Percentiles rank a stretch among this genome's conserved stretches.
Conservation (phyloP, 2,797 vertebrate species). For the Channa striata region DNA sequence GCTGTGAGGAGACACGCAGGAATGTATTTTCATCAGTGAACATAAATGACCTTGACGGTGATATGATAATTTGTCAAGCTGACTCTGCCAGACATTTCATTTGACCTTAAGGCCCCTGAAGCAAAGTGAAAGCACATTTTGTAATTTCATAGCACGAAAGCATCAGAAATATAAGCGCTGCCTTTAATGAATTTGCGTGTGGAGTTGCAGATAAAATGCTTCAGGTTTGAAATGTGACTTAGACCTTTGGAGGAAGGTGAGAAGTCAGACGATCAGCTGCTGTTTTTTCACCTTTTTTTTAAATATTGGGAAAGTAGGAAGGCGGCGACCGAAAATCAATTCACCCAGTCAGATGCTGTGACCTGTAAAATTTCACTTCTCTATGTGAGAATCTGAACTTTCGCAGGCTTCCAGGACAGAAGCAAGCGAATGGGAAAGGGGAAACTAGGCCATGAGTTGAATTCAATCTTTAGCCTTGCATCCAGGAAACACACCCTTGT, state of each 20-base stretch:
- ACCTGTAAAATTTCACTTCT: too few relatives aligned
- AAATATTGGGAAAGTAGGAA: background rate
- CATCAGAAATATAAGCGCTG: background rate
- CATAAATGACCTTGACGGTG: background rate
- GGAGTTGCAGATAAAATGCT: background rate
- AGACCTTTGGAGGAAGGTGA: background rate
- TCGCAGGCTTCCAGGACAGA: conserved; percentile 66
- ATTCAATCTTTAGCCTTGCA: conserved; percentile 68
- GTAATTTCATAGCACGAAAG: conserved; percentile 9
- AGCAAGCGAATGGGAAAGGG: conserved; percentile 24
- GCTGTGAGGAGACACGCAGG: background rate
- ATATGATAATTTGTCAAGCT: background rate
- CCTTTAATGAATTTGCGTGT: conserved; percentile 2
- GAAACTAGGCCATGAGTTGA: conserved; percentile 72
- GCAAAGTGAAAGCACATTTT: background rate
- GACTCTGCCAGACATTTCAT: background rate
- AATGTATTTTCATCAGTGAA: conserved; percentile 15
- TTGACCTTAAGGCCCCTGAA: background rate
- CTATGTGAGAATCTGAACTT: conserved; percentile 11
- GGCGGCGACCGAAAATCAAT: background rate
- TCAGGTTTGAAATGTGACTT: background rate
- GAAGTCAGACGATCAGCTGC: background rate
- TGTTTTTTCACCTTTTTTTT: conserved; percentile 1
- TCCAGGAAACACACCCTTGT: conserved; percentile 66
- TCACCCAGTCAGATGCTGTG: background rate